Percentiles rank a stretch among this genome's conserved stretches.
phyloP scores from a whole-genome alignment of 2,113 vertebrate genomes.

The Ovis canadensis region DNA sequence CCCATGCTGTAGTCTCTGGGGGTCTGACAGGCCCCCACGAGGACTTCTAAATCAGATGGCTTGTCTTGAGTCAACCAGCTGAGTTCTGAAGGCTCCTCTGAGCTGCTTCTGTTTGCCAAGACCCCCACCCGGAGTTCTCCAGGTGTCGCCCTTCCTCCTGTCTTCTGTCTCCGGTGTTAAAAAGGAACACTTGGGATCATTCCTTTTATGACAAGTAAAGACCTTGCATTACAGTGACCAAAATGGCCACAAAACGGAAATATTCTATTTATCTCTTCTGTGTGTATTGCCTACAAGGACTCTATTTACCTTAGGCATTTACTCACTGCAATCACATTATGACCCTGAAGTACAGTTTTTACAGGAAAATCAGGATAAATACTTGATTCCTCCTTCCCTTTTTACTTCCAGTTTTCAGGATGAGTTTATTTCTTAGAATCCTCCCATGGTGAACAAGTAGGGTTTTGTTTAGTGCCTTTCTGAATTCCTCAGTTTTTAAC shows the following conservation, averaged over 20 bases:
- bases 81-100: not conserved
- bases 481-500: not conserved
- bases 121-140: not conserved
- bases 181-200: not conserved
- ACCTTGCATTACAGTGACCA: not conserved
- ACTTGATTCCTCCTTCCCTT: not conserved
- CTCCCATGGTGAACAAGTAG: too few relatives aligned
- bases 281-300: not conserved
- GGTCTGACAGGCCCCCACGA: not conserved
- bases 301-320: not conserved
- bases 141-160: not conserved
- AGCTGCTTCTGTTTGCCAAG: not conserved
- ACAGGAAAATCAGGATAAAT: not conserved
- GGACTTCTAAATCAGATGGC: not conserved
- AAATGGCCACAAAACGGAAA: not conserved
- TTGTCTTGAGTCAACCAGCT: not conserved
- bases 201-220: not conserved
- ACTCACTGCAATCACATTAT: too few relatives aligned
- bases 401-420: not conserved
- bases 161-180: not conserved
- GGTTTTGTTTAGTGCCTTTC: not conserved
- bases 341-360: not conserved
- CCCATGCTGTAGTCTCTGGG: not conserved
- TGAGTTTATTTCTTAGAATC: not conserved
- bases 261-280: not conserved